Evolutionary conservation across 2,113 vertebrate species (phyloP).

Genomic region (Nycticorax nycticorax): DNA sequence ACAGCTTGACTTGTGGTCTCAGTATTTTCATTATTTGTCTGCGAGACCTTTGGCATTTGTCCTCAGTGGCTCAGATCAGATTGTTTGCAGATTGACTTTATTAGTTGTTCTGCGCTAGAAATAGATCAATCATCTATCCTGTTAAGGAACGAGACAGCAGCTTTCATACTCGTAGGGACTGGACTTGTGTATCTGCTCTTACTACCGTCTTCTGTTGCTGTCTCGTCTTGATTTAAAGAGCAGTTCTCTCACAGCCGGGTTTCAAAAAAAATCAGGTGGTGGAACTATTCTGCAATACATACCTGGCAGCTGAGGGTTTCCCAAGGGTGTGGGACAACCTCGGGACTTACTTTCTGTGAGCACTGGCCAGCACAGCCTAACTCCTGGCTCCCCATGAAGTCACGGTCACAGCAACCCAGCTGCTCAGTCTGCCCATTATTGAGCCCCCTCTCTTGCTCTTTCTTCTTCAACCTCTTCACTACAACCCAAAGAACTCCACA

Average conservation of each 20-base stretch:
- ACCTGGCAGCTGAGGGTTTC: not conserved
- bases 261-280: not conserved
- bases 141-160: not conserved
- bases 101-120: not conserved
- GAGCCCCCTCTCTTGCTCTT: not conserved
- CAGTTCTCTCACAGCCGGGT: not conserved
- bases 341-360: not conserved
- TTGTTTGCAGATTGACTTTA: not conserved
- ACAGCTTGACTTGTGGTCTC: not conserved
- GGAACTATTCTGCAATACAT: not conserved
- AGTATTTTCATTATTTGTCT: not conserved
- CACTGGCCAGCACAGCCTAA: not conserved
- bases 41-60: not conserved
- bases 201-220: not conserved
- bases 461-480: not conserved
- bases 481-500: not conserved
- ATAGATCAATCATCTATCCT: not conserved
- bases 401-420: too few relatives aligned
- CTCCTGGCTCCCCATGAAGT: not conserved
- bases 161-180: not conserved
- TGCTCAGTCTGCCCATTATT: not conserved
- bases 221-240: not conserved
- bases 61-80: not conserved
- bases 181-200: not conserved
- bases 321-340: not conserved